Percentiles rank a stretch among this genome's conserved stretches.
Evolutionary conservation across 2,797 vertebrate species (phyloP).

Genomic region (Nyctibius grandis): DNA sequence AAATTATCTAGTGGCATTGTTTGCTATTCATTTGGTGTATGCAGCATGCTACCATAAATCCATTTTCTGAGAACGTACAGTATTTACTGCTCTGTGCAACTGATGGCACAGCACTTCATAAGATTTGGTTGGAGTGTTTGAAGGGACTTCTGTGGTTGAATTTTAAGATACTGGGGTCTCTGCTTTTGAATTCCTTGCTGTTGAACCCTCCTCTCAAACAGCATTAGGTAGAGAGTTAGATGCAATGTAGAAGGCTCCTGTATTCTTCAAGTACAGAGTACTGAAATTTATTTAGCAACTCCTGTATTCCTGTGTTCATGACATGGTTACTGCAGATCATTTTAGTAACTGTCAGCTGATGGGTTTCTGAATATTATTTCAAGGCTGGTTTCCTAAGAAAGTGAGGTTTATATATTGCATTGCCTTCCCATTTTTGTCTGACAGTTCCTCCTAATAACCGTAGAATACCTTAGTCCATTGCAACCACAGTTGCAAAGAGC

Average conservation of each 20-base stretch:
- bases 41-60: background rate
- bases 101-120: background rate
- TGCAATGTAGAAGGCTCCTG: background rate
- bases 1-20: background rate
- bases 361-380: background rate
- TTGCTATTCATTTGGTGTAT: background rate
- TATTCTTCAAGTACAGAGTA: background rate
- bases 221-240: background rate
- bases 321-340: background rate
- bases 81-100: background rate
- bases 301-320: background rate
- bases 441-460: background rate
- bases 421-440: background rate
- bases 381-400: background rate
- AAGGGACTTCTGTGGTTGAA: background rate
- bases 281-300: background rate
- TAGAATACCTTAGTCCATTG: background rate
- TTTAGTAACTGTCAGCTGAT: background rate
- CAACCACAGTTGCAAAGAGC: background rate
- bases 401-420: background rate
- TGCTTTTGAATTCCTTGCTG: background rate
- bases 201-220: background rate
- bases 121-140: background rate
- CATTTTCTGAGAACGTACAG: background rate
- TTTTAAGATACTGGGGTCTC: background rate